These are phyloP conservation scores for Atlantisia rogersi DNA, from an alignment of 2,113 vertebrate species.

Conservation along the genomic window DNA sequence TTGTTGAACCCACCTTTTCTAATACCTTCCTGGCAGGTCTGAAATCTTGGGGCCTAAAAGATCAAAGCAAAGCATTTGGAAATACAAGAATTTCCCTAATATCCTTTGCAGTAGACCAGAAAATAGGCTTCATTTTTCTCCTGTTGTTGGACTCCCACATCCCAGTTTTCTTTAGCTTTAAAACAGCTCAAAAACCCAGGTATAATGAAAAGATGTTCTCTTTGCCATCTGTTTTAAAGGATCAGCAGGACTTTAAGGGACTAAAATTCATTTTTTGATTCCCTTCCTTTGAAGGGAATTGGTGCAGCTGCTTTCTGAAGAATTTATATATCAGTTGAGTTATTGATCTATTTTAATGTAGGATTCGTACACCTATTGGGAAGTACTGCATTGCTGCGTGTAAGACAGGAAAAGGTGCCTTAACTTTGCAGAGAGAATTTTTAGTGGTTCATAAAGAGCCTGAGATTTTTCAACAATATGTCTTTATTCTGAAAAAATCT, in stretches of 20 bases:
- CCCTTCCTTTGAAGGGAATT: conserved; percentile 50
- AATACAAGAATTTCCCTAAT: conserved; percentile 41
- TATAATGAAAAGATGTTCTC: conserved; percentile 62
- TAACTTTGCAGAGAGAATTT: not conserved
- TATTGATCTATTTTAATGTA: conserved; percentile 64
- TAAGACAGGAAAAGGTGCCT: not conserved
- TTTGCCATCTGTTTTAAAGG: conserved; percentile 48
- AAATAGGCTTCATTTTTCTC: conserved; percentile 43
- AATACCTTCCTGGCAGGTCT: not conserved
- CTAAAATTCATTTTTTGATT: conserved; percentile 60
- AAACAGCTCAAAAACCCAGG: not conserved
- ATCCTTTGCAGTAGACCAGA: conserved; percentile 15
- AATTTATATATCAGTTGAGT: conserved; percentile 31
- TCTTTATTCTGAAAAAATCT: not conserved
- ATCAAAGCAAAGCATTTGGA: conserved; percentile 47
- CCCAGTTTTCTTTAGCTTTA: conserved; percentile 46
- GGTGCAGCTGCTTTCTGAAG: conserved; percentile 45
- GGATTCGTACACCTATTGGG: conserved; percentile 35
- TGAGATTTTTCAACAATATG: not conserved
- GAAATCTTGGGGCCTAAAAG: conserved; percentile 18
- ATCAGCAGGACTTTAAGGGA: conserved; percentile 56
- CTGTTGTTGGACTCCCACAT: conserved; percentile 40
- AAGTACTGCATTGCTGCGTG: not conserved
- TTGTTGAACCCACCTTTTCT: not conserved
- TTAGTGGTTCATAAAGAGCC: not conserved